Evolutionary conservation across 2,113 vertebrate species (phyloP).

Genomic region (Sula dactylatra): DNA sequence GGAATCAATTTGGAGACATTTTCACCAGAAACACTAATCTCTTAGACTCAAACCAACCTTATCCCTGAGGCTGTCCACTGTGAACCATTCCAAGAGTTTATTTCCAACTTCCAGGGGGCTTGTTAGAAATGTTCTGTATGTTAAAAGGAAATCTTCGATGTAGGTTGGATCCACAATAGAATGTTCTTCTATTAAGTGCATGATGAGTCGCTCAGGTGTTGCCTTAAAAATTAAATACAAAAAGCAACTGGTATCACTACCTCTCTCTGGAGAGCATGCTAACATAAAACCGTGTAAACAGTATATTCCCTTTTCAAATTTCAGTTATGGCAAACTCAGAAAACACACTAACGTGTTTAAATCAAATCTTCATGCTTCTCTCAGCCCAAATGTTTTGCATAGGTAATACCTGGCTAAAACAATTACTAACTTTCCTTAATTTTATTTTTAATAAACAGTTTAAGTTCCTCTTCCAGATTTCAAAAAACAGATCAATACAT

Average conservation of each 20-base stretch:
- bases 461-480: not conserved
- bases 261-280: not conserved
- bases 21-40: not conserved
- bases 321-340: not conserved
- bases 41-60: constrained; percentile 78
- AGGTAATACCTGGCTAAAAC: not conserved
- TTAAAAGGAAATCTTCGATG: constrained; percentile 95
- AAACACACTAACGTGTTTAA: not conserved
- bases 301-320: not conserved
- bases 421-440: not conserved
- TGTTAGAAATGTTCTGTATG: constrained; percentile 92
- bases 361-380: not conserved
- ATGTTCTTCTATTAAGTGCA: constrained; percentile 96
- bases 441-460: not conserved
- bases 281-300: not conserved
- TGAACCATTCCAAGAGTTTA: constrained; percentile 96
- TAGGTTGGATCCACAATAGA: constrained; percentile 97
- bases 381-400: not conserved
- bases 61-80: constrained; percentile 88
- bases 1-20: not conserved
- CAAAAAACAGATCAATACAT: not conserved
- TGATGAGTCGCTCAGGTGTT: constrained; percentile 92
- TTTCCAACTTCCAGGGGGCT: constrained; percentile 90
- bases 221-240: constrained; percentile 77
- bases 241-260: not conserved